Percentiles rank a stretch among this genome's conserved stretches.
Conservation (phyloP, 1,140 invertebrate species). For the Aleiodes sp. region DNA sequence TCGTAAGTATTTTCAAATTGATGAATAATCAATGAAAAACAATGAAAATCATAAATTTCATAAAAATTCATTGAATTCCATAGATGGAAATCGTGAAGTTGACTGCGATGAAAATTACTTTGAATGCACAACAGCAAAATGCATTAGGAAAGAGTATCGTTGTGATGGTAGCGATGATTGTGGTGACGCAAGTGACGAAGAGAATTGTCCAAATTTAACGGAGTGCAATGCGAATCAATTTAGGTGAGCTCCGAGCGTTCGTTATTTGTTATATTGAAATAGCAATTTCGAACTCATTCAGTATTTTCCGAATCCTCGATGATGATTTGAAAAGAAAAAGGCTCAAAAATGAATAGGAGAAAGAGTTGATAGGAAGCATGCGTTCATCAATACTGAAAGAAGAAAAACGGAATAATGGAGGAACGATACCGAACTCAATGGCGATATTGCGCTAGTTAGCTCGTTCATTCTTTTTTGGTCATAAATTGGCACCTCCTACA, state of each 20-base stretch:
- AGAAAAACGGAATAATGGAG: too few species aligned
- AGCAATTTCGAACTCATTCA: too few species aligned
- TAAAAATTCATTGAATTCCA: too few species aligned
- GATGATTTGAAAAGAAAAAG: too few species aligned
- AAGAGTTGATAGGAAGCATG: too few species aligned
- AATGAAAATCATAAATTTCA: too few species aligned
- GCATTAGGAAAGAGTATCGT: slow-evolving; percentile 77
- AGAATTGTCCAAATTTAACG: slow-evolving; percentile 71
- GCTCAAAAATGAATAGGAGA: too few species aligned
- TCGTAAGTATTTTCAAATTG: slow-evolving; percentile 54
- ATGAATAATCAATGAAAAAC: too few species aligned
- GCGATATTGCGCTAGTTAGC: neutral
- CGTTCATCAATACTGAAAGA: too few species aligned
- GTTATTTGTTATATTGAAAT: slow-evolving; percentile 1
- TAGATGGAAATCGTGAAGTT: slow-evolving; percentile 41
- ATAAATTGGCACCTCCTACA: neutral
- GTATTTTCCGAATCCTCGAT: too few species aligned
- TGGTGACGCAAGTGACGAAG: slow-evolving; percentile 85
- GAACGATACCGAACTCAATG: too few species aligned
- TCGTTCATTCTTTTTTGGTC: neutral
- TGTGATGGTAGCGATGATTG: slow-evolving; percentile 92
- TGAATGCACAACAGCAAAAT: slow-evolving; percentile 73
- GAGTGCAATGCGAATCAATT: slow-evolving; percentile 72
- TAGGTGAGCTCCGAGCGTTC: slow-evolving; percentile 69
- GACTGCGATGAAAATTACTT: slow-evolving; percentile 78